Evolutionary conservation across 2,888 invertebrate species (phyloP), one percentile per base, ranked within the genome.

Genomic region (Escarpia spicata): DNA sequence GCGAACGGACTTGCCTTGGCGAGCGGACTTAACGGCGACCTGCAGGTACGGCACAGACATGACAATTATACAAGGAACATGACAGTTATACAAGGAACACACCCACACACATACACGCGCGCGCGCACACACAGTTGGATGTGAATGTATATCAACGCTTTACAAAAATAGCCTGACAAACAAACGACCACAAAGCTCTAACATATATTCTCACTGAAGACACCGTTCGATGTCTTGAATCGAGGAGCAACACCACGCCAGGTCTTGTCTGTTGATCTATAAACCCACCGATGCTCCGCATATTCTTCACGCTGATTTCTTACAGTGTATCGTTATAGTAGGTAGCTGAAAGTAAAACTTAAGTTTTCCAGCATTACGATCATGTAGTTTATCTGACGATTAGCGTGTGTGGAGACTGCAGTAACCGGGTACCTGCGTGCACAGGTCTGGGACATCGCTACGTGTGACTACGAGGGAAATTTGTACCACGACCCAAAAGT

Each of bases 391-490:
- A 37, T 1, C 37, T 37, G 37, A 37, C 37, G 12, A 90, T 37
- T 37, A 90, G 8, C 8, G 43, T 6, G 90, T 37, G 90, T 37
- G 43, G 12, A 15, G 90, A 90, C 31, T 43, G 31, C 1, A 90
- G 4, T 75, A 75, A n/a, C 26, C 75, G 4, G 19, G 15, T n/a
- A 26, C 19, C 3, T 75, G n/a, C 26, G 52, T 31, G 26, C 8
- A 15, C 93, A 94, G 92, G 45, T 94, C 43, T 94, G 94, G 94
- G 94, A 94, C 92, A 92, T 94, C 43, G 43, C 92, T 19, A 92
- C 92, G 12, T 75, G 93, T 75, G 93, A 94, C 45, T 94, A 94
- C 90, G 94, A 94, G 90, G 93, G 94, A 10, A 94, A 94, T 90
- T 92, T 94, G n/a, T 93, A 91, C 91, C 91, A 93, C 26, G 94